These are phyloP conservation scores for Lamproptera curius DNA, from an alignment of 2,888 invertebrate genomes.

Conservation along the genomic window DNA sequence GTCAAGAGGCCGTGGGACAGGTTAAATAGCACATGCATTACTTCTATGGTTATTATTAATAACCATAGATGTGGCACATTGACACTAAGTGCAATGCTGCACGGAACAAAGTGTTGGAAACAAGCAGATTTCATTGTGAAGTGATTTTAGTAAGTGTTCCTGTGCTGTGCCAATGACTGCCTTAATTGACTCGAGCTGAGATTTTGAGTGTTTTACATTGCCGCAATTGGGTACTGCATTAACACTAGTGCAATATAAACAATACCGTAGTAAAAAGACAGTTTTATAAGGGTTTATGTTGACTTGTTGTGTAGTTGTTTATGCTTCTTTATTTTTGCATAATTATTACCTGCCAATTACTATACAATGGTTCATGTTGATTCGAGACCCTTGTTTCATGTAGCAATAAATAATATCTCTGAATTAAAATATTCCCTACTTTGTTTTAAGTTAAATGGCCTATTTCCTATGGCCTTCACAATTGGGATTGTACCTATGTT, in stretches of 20 bases:
- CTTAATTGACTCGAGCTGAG: neutral
- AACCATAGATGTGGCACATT: slow-evolving; percentile 30
- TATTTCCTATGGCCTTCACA: neutral
- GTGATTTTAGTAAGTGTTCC: neutral
- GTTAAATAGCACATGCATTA: slow-evolving; percentile 62
- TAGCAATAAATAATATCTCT: neutral
- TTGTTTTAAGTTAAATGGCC: neutral
- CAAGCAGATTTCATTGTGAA: neutral
- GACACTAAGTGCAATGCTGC: slow-evolving; percentile 14
- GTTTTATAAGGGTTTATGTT: neutral
- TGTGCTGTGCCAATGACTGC: slow-evolving; percentile 7
- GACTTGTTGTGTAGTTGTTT: neutral
- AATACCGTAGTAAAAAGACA: neutral
- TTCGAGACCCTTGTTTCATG: neutral
- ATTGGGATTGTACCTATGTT: neutral
- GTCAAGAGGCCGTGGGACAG: slow-evolving; percentile 53
- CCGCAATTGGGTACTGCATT: no score
- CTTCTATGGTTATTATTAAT: slow-evolving; percentile 40
- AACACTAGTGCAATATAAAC: no score
- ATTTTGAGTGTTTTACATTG: no score
- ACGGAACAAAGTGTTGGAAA: slow-evolving; percentile 6
- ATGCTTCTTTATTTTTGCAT: neutral
- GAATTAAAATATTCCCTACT: neutral
- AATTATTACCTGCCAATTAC: neutral
- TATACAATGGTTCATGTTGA: neutral